Percentiles rank a stretch among this genome's conserved stretches.
These are phyloP conservation scores for Tachysurus fulvidraco DNA, from an alignment of 2,113 vertebrate species.

Conservation along the genomic window DNA sequence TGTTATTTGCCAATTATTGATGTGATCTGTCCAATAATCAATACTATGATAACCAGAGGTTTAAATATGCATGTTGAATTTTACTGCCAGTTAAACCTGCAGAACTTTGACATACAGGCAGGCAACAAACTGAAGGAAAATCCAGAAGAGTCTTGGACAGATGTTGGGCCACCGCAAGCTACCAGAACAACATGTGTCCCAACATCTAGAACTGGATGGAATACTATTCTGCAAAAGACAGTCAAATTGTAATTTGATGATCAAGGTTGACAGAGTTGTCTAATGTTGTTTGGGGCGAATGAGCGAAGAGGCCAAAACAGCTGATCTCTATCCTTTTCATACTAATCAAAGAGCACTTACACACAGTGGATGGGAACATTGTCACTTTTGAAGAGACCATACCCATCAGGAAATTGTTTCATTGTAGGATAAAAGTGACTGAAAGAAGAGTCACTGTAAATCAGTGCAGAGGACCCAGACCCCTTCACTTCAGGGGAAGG, in stretches of 20 bases:
- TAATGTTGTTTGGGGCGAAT: not conserved
- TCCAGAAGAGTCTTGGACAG: not conserved
- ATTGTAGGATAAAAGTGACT: not conserved
- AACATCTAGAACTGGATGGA: not conserved
- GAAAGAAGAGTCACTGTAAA: not conserved
- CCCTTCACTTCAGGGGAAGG: not conserved
- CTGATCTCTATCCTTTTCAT: not conserved
- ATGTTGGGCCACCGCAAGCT: not conserved
- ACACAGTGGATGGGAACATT: not conserved
- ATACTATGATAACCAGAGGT: not conserved
- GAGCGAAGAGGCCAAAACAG: not conserved
- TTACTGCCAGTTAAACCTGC: not conserved
- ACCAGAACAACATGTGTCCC: not conserved
- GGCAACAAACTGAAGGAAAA: constrained; percentile 22
- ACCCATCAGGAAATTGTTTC: not conserved
- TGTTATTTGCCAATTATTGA: not conserved
- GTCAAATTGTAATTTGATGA: not conserved
- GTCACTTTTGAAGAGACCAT: not conserved
- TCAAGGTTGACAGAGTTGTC: not conserved
- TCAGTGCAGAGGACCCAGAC: not conserved
- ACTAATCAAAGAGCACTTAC: not conserved
- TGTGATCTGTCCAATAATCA: not conserved
- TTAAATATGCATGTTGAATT: not conserved
- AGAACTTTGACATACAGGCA: not conserved
- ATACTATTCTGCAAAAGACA: not conserved